phyloP scores from a whole-genome alignment of 2,888 invertebrate species.

The Stegana nigrithorax region DNA sequence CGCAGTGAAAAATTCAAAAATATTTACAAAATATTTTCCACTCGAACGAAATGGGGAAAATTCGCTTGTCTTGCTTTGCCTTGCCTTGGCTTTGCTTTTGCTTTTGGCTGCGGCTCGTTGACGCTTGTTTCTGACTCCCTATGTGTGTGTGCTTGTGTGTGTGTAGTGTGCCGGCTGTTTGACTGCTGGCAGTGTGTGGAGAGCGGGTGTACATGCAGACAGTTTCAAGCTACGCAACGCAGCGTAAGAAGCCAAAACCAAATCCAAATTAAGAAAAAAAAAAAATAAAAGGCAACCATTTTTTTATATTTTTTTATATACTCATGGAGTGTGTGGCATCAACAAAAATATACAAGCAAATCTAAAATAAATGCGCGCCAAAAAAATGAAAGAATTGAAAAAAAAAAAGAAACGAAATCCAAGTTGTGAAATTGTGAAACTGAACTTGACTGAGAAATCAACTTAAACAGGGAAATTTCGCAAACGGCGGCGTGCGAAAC shows the following conservation, averaged over 20 bases:
- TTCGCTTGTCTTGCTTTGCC: conserved; percentile 54
- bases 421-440: conserved; percentile 56
- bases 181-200: too few species aligned
- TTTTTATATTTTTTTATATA: too few species aligned
- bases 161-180: too few species aligned
- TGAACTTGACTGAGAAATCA: conserved; percentile 65
- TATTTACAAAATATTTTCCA: conserved; percentile 64
- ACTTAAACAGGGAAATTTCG: conserved; percentile 34
- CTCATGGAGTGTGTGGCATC: too few species aligned
- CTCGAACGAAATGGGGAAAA: conserved; percentile 59
- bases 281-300: conserved; percentile 32
- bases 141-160: too few species aligned
- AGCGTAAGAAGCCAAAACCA: conserved; percentile 48
- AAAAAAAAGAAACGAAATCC: not conserved
- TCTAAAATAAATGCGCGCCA: conserved; percentile 50
- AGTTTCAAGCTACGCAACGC: conserved; percentile 46
- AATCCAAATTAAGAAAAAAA: conserved; percentile 27
- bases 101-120: conserved; percentile 57
- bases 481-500: not conserved
- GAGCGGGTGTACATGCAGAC: too few species aligned
- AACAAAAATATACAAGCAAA: too few species aligned
- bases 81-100: conserved; percentile 40
- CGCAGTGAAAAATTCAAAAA: conserved; percentile 51
- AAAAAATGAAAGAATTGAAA: conserved; percentile 26
- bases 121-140: too few species aligned